phyloP scores from a whole-genome alignment of 2,888 invertebrate species.

The Drosophila barbarae region DNA sequence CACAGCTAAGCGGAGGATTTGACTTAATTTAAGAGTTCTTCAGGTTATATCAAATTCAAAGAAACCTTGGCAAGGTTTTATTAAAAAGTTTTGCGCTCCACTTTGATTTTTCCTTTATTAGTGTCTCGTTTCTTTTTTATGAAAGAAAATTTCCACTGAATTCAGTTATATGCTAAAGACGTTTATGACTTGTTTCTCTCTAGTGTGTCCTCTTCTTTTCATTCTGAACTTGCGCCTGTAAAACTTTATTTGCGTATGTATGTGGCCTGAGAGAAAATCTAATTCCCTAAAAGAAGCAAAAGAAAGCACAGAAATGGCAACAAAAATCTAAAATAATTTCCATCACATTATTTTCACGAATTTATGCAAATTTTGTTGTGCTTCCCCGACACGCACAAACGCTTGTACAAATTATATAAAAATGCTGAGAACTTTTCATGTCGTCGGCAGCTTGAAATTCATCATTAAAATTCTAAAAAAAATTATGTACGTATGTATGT shows the following conservation, averaged over 20 bases:
- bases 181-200: not conserved
- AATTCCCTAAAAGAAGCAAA: conserved; percentile 33
- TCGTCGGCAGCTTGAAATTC: conserved; percentile 42
- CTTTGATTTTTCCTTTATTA: conserved; percentile 15
- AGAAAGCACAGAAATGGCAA: conserved; percentile 16
- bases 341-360: conserved; percentile 56
- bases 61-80: conserved; percentile 1
- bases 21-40: not conserved
- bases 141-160: conserved; percentile 7
- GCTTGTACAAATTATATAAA: conserved; percentile 5
- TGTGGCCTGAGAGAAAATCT: conserved; percentile 24
- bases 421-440: conserved; percentile 40
- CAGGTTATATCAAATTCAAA: not conserved
- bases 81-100: conserved; percentile 7
- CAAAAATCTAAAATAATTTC: conserved; percentile 51
- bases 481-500: too few species aligned
- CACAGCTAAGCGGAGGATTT: not conserved
- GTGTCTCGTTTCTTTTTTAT: not conserved
- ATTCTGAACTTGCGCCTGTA: conserved; percentile 1
- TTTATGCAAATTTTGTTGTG: conserved; percentile 52
- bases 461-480: conserved; percentile 62
- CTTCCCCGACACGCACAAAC: conserved; percentile 21
- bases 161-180: conserved; percentile 7
- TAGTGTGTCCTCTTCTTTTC: not conserved
- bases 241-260: conserved; percentile 12